phyloP scores from a whole-genome alignment of 2,113 vertebrate species.

The Urocynchramus pylzowi region DNA sequence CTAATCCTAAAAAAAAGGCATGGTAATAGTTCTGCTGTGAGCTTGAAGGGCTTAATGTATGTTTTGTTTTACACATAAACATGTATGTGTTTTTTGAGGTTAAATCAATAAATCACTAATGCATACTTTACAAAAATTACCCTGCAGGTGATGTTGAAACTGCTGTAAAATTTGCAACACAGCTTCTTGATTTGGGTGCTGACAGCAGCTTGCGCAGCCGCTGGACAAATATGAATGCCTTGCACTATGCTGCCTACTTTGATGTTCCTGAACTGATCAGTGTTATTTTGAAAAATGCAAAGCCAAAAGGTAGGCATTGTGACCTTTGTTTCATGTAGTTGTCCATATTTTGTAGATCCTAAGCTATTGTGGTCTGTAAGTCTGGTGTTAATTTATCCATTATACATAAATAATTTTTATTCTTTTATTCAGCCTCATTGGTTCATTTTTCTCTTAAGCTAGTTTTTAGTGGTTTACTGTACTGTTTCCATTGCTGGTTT shows the following conservation, averaged over 20 bases:
- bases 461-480: background rate
- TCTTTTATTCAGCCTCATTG: background rate
- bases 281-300: constrained; percentile 87
- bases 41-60: background rate
- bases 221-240: constrained; percentile 98
- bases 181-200: constrained; percentile 87
- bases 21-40: background rate
- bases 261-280: constrained; percentile 91
- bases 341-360: background rate
- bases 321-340: background rate
- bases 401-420: background rate
- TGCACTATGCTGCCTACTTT: constrained; percentile 97
- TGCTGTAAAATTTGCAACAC: constrained; percentile 85
- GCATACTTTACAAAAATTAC: background rate
- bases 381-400: background rate
- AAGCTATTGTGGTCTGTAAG: background rate
- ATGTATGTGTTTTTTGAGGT: background rate
- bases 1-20: background rate
- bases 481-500: background rate
- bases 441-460: background rate
- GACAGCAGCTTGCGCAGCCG: constrained; percentile 89
- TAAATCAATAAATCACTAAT: background rate
- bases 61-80: background rate
- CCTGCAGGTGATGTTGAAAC: constrained; percentile 87
- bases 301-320: constrained; percentile 84